Conservation (phyloP, 2,797 vertebrate genomes). For the Ptychadena robeensis region DNA sequence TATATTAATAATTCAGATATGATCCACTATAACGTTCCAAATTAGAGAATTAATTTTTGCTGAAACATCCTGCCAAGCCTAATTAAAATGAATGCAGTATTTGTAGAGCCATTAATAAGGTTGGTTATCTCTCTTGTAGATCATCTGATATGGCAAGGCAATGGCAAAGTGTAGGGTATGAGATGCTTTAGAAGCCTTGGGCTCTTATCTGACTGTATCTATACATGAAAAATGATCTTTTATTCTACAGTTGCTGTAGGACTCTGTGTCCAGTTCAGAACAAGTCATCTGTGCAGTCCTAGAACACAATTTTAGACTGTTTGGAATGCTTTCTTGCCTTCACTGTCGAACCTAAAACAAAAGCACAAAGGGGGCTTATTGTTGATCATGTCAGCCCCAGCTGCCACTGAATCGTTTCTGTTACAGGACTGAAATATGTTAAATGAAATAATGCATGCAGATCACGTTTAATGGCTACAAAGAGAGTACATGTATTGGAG, state of each 20-base stretch:
- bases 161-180: constrained; percentile 30
- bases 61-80: constrained; percentile 59
- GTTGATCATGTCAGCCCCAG: constrained; percentile 50
- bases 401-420: constrained; percentile 51
- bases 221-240: constrained; percentile 61
- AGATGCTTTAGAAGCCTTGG: constrained; percentile 19
- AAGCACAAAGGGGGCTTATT: constrained; percentile 59
- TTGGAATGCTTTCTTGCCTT: constrained; percentile 62
- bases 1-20: constrained; percentile 59
- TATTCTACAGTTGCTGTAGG: constrained; percentile 58
- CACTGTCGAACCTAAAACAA: constrained; percentile 48
- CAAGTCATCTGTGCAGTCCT: constrained; percentile 56
- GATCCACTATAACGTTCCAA: constrained; percentile 44
- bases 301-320: constrained; percentile 63
- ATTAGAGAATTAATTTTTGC: constrained; percentile 59
- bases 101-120: constrained; percentile 50
- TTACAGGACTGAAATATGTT: constrained; percentile 62
- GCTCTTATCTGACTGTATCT: constrained; percentile 58
- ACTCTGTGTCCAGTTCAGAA: constrained; percentile 56
- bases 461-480: constrained; percentile 56
- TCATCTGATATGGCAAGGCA: constrained; percentile 50
- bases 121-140: constrained; percentile 45
- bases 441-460: constrained; percentile 60
- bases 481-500: constrained; percentile 42
- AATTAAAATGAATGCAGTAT: constrained; percentile 52